Conservation (phyloP, 2,113 vertebrate species). For the Pygoscelis adeliae region DNA sequence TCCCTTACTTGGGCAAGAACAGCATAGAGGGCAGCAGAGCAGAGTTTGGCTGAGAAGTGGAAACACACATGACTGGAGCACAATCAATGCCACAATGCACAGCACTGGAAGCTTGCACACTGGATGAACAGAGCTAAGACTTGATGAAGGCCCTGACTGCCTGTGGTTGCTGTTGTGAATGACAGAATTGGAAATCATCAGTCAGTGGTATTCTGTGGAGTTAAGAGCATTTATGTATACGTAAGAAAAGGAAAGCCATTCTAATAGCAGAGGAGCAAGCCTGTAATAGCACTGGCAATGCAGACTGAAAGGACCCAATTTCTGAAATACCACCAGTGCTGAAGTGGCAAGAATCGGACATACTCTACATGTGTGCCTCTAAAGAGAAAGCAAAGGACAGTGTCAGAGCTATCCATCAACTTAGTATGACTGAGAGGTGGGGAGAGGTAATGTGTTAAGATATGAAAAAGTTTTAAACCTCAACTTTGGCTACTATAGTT, state of each 20-base stretch:
- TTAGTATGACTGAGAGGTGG: background rate
- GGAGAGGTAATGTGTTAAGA: background rate
- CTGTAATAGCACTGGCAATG: background rate
- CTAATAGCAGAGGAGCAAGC: background rate
- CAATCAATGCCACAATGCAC: too few species aligned
- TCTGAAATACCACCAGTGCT: background rate
- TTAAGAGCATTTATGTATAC: background rate
- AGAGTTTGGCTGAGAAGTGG: background rate
- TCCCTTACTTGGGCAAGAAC: background rate
- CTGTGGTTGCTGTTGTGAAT: background rate
- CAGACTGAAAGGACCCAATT: background rate
- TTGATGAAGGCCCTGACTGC: too few species aligned
- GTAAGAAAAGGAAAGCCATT: background rate
- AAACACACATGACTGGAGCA: background rate
- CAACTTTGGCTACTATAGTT: background rate
- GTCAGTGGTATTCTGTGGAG: background rate
- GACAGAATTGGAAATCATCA: background rate
- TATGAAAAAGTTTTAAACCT: background rate
- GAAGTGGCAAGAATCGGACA: background rate
- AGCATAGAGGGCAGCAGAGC: background rate
- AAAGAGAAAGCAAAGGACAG: background rate
- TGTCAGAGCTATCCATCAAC: background rate
- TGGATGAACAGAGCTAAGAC: background rate
- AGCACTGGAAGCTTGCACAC: background rate
- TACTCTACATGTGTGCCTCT: accelerated